phyloP scores from a whole-genome alignment of 2,888 invertebrate species.

The Polyommatus icarus region DNA sequence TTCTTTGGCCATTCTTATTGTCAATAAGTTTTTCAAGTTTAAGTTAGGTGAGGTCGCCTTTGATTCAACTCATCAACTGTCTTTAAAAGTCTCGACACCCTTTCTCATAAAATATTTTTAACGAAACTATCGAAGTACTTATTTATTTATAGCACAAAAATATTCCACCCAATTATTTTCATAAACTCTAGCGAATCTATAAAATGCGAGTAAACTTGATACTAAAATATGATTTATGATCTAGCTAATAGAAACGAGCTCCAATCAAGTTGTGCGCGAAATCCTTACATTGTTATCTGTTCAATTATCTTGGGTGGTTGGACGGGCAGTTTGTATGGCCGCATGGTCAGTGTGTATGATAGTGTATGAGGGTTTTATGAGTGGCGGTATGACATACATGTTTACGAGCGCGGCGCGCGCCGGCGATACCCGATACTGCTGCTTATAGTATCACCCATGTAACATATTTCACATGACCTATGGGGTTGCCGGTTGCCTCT shows the following conservation, averaged over 20 bases:
- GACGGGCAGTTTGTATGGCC: neutral
- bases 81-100: neutral
- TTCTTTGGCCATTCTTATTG: neutral
- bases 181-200: neutral
- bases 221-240: conserved; percentile 13
- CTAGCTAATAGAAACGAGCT: conserved; percentile 10
- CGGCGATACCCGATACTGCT: conserved; percentile 69
- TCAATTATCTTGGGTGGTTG: conserved; percentile 22
- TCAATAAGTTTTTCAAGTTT: neutral
- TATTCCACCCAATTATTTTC: neutral
- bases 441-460: conserved; percentile 64
- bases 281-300: conserved; percentile 27
- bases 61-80: too few relatives aligned
- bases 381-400: conserved; percentile 71
- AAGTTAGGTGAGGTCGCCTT: too few relatives aligned
- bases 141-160: neutral
- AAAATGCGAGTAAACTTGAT: conserved; percentile 18
- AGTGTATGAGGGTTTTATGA: conserved; percentile 64
- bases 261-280: conserved; percentile 12
- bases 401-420: conserved; percentile 65
- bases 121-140: neutral
- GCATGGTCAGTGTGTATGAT: conserved; percentile 4
- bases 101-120: neutral
- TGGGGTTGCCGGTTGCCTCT: conserved; percentile 59
- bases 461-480: conserved; percentile 57